Evolutionary conservation across 37 sponge, comb jelly and placozoan genomes (phyloP).

Genomic region (Cliona cf. orientalis): DNA sequence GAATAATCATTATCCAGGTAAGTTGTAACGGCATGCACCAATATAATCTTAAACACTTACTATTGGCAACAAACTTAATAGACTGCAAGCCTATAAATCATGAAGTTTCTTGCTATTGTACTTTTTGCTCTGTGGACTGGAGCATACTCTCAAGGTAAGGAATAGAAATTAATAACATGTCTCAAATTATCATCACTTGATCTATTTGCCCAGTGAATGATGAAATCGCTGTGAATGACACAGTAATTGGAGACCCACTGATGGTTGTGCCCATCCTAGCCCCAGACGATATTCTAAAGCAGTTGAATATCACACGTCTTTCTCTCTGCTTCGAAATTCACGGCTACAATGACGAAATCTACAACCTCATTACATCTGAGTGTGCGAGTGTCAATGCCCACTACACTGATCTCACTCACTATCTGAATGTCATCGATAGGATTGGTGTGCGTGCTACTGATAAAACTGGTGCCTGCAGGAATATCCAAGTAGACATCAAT

Average conservation of each 20-base stretch:
- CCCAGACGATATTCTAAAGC: slow-evolving; percentile 8
- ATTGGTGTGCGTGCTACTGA: slow-evolving; percentile 66
- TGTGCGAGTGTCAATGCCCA: slow-evolving; percentile 50
- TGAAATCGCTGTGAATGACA: slow-evolving; percentile 30
- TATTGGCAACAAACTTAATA: no score
- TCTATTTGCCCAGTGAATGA: neutral
- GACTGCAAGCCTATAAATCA: no score
- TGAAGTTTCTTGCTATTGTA: no score
- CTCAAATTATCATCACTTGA: neutral
- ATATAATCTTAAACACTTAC: no score
- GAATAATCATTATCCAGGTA: no score
- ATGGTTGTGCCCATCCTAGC: slow-evolving; percentile 44
- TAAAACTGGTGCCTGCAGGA: slow-evolving; percentile 4
- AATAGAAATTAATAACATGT: no score
- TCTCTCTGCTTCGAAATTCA: slow-evolving; percentile 64
- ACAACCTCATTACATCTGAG: slow-evolving; percentile 56
- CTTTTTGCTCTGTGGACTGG: no score
- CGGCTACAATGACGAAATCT: slow-evolving; percentile 1
- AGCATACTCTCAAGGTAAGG: no score
- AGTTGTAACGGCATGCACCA: no score
- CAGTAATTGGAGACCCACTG: slow-evolving; percentile 55
- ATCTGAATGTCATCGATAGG: slow-evolving; percentile 53
- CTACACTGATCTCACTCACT: neutral
- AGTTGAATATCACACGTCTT: neutral
- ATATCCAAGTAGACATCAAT: slow-evolving; percentile 40